Percentiles rank a stretch among this genome's conserved stretches.
Conservation (phyloP, 2,888 invertebrate species). For the Nasonovia ribisnigri region DNA sequence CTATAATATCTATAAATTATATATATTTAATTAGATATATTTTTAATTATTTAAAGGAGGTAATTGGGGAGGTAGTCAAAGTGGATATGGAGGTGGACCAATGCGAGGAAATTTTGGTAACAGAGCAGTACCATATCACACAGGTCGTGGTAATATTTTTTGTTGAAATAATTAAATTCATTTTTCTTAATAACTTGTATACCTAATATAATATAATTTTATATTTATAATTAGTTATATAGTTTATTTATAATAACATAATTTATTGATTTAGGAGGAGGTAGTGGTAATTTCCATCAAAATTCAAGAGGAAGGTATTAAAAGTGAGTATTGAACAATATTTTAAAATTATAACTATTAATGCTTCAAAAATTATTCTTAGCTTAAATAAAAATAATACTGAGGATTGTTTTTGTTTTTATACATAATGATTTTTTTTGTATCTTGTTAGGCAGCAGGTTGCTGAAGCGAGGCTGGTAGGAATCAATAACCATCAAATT, state of each 20-base stretch:
- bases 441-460: slow-evolving; percentile 64
- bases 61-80: slow-evolving; percentile 55
- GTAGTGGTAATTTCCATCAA: slow-evolving; percentile 55
- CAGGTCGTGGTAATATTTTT: slow-evolving; percentile 56
- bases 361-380: background rate
- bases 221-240: no score
- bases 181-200: background rate
- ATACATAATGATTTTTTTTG: slow-evolving; percentile 64
- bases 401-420: slow-evolving; percentile 46
- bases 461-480: slow-evolving; percentile 63
- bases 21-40: background rate
- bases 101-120: slow-evolving; percentile 64
- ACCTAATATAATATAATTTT: no score
- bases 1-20: background rate
- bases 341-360: background rate
- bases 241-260: background rate
- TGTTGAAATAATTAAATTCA: background rate
- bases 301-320: slow-evolving; percentile 58
- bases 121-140: slow-evolving; percentile 62
- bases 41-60: slow-evolving; percentile 30
- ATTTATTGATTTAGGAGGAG: slow-evolving; percentile 22
- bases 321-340: slow-evolving; percentile 44
- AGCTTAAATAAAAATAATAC: slow-evolving; percentile 53
- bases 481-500: slow-evolving; percentile 64
- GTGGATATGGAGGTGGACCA: slow-evolving; percentile 65